Conservation (phyloP, 2,888 invertebrate species). For the Venustoraphidia nigricollis region DNA sequence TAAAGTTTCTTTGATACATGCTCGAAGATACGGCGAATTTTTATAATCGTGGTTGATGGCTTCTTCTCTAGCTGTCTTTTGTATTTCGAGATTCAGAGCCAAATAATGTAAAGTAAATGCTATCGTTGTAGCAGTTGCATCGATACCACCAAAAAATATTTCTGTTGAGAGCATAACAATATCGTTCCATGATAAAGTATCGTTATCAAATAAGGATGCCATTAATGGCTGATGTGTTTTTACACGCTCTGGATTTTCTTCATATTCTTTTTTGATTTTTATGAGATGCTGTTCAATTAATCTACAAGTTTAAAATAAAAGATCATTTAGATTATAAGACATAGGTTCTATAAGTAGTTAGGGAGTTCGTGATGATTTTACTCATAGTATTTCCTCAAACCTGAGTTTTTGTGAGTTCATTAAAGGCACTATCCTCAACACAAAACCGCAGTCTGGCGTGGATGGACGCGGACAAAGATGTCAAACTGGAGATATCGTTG, state of each 20-base stretch:
- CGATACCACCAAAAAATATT: constrained; percentile 39
- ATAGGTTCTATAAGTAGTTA: too few relatives aligned
- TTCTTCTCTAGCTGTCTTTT: constrained; percentile 44
- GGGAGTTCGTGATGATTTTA: too few relatives aligned
- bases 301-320: constrained; percentile 12
- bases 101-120: constrained; percentile 34
- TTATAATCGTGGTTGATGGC: constrained; percentile 28
- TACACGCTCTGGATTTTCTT: constrained; percentile 12
- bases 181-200: constrained; percentile 28
- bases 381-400: too few relatives aligned
- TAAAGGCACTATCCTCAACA: too few relatives aligned
- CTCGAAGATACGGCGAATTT: constrained; percentile 43
- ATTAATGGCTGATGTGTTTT: constrained; percentile 21
- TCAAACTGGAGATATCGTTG: too few relatives aligned
- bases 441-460: too few relatives aligned
- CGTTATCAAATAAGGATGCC: constrained; percentile 23
- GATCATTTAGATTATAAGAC: too few relatives aligned
- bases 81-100: constrained; percentile 44
- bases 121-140: constrained; percentile 35
- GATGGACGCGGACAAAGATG: too few relatives aligned
- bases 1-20: constrained; percentile 56
- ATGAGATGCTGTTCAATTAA: constrained; percentile 16
- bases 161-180: constrained; percentile 34
- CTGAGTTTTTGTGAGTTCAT: too few relatives aligned
- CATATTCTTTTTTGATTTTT: constrained; percentile 11